Evolutionary conservation across 1,140 invertebrate species (phyloP).

Genomic region (Homarus americanus): DNA sequence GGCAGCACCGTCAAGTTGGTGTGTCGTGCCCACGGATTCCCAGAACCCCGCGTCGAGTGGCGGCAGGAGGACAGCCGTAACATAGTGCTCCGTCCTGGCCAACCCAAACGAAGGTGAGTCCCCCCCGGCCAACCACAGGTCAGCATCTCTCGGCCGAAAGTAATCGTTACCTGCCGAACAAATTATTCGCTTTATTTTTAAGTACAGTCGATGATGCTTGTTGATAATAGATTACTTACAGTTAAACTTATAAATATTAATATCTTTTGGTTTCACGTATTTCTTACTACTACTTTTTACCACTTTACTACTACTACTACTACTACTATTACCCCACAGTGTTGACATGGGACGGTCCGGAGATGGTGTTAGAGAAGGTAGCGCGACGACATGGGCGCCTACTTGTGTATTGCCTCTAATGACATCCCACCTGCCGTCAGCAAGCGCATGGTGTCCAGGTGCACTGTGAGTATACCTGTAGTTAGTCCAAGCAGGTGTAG

Average conservation of each 20-base stretch:
- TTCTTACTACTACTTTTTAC: too few relatives aligned
- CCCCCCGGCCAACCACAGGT: too few relatives aligned
- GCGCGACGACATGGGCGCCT: conserved; percentile 91
- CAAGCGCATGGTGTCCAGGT: conserved; percentile 91
- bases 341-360: conserved; percentile 86
- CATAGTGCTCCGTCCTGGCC: conserved; percentile 86
- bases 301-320: too few relatives aligned
- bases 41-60: conserved; percentile 90
- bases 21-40: conserved; percentile 90
- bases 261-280: too few relatives aligned
- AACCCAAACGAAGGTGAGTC: conserved; percentile 76
- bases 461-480: conserved; percentile 90
- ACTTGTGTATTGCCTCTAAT: conserved; percentile 92
- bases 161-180: too few relatives aligned
- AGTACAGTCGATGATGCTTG: too few relatives aligned
- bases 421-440: conserved; percentile 93
- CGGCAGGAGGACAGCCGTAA: conserved; percentile 90
- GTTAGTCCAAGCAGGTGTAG: too few relatives aligned
- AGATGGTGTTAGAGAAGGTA: conserved; percentile 86
- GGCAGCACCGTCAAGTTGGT: conserved; percentile 91
- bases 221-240: too few relatives aligned
- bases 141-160: too few relatives aligned
- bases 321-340: conserved; percentile 73
- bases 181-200: too few relatives aligned
- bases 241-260: too few relatives aligned